phyloP scores from a whole-genome alignment of 2,888 invertebrate species.

The Cephonodes hylas region DNA sequence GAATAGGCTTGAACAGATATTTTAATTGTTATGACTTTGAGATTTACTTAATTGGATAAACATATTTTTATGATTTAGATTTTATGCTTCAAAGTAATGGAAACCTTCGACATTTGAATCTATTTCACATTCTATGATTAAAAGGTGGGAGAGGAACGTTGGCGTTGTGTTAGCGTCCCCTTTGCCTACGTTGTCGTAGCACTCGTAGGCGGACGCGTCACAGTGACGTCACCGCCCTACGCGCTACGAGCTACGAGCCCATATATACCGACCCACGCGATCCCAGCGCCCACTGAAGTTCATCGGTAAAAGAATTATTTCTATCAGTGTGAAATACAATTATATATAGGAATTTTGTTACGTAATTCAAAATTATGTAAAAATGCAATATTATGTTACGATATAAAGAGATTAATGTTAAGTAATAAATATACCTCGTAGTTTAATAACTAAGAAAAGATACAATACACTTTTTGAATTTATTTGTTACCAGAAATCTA shows the following conservation, averaged over 20 bases:
- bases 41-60: no score
- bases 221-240: constrained; percentile 55
- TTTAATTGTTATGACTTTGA: no score
- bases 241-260: constrained; percentile 45
- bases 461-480: no score
- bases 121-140: not conserved
- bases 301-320: not conserved
- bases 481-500: no score
- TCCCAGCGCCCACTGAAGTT: constrained; percentile 8
- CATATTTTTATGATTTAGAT: not conserved
- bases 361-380: no score
- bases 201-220: constrained; percentile 43
- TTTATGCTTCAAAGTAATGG: not conserved
- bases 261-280: constrained; percentile 27
- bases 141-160: not conserved
- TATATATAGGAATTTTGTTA: no score
- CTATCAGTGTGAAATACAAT: no score
- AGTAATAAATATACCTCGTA: no score
- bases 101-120: not conserved
- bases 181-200: constrained; percentile 45
- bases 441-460: no score
- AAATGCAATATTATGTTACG: no score
- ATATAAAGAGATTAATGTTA: no score
- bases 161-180: not conserved
- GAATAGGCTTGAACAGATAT: no score